Conservation (phyloP, 2,888 invertebrate species). For the Tinea semifulvella region DNA sequence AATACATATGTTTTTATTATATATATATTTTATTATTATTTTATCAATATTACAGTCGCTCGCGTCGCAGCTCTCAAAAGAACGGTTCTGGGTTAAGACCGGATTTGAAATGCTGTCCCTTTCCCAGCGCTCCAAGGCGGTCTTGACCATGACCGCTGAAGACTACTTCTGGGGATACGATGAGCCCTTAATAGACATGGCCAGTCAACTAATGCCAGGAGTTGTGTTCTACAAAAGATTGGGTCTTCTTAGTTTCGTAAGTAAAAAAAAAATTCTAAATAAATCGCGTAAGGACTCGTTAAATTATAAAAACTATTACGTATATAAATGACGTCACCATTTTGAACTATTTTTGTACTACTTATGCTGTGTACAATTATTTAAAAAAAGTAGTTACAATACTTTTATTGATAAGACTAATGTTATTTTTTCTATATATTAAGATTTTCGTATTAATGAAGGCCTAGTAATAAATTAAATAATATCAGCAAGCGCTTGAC, state of each 20-base stretch:
- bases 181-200: slow-evolving; percentile 75
- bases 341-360: too few species aligned
- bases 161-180: slow-evolving; percentile 87
- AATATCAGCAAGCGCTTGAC: too few species aligned
- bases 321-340: too few species aligned
- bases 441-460: too few species aligned
- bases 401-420: too few species aligned
- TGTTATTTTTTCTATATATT: too few species aligned
- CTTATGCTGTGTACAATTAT: too few species aligned
- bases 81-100: slow-evolving; percentile 64
- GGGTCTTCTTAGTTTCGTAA: slow-evolving; percentile 49
- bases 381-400: too few species aligned
- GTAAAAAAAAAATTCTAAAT: background rate
- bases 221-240: slow-evolving; percentile 75
- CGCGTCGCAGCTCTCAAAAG: slow-evolving; percentile 58
- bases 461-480: too few species aligned
- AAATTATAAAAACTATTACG: too few species aligned
- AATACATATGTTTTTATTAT: too few species aligned
- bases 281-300: too few species aligned
- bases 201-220: slow-evolving; percentile 69
- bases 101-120: slow-evolving; percentile 68
- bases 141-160: slow-evolving; percentile 70
- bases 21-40: background rate
- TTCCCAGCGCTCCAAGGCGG: slow-evolving; percentile 66
- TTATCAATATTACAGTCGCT: slow-evolving; percentile 55